Base-by-base conservation (phyloP, 1,140 invertebrate genomes). In the Drosophila subpulchrella region DNA sequence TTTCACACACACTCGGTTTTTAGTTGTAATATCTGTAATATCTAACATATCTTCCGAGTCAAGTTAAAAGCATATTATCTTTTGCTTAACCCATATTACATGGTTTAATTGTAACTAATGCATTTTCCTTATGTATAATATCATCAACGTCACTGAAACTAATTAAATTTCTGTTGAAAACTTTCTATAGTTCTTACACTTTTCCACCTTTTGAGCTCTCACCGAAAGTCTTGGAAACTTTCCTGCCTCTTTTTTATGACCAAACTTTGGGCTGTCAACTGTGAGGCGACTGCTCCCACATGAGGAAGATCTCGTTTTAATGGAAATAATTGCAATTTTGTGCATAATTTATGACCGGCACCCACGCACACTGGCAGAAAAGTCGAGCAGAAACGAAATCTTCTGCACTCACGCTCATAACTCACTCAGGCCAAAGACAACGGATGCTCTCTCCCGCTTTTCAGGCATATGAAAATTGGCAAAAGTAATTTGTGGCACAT, bases 301-400 rank as follows among this genome's bases (percentile, higher is more conserved):
- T 50, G 62, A 34, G 27, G 48, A 46, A 67, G 61, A 71, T 57
- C 60, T 81, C 56, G 58, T 75, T 68, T 79, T 88, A 76, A 86
- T 86, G 82, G 59, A 88, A 83, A 86, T 88, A 86, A 86, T 86
- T 88, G 84, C 82, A 83, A 75, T 88, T 86, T 79, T 80, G 66
- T 79, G 75, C 75, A 82, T 82, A 88, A 86, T 86, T 86, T 86
- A 86, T 66, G 75, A 66, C 66, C 67, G 50, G 32, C 61, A 62
- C 8, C 17, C 65, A 56, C 55, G n/a, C 54, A 62, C 61, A 79
- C 60, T 39, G 48, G 53, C 67, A 63, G 46, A 56, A 66, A 70
- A 47, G 34, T 6, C 48, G 53, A 70, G 50, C 59, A 24, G 60
- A 51, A 42, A 39, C 17, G 32, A 61, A 61, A 48, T 30, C 51